A percentile compares a stretch with the other conserved stretches of the same genome.
These are phyloP conservation scores for Coregonus suidteri DNA, from an alignment of 2,797 vertebrate species.

Conservation along the genomic window DNA sequence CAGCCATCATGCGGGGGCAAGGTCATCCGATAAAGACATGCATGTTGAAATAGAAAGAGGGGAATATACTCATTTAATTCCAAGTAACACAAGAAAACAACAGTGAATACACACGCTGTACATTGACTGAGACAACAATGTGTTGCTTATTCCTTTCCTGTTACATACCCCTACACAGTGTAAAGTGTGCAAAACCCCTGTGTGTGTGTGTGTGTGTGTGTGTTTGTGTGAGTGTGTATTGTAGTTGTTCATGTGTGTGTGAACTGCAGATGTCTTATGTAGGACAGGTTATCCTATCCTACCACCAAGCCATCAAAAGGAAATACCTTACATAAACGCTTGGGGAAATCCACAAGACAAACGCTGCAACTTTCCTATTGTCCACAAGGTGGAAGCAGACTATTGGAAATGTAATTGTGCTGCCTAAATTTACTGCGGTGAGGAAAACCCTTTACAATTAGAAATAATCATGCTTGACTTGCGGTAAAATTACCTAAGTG, in stretches of 20 bases:
- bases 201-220: background rate
- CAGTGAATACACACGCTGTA: no score
- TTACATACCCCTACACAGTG: background rate
- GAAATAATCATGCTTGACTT: background rate
- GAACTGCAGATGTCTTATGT: background rate
- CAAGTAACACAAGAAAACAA: no score
- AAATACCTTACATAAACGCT: background rate
- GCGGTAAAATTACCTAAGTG: background rate
- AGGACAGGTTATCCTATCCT: background rate
- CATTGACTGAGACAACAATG: background rate
- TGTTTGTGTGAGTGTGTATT: background rate
- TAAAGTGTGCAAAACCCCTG: background rate
- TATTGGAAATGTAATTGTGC: conserved; percentile 15
- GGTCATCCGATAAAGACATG: background rate
- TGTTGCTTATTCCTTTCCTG: background rate
- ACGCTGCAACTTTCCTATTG: conserved; percentile 3
- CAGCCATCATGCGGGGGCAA: background rate
- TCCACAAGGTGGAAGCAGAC: conserved; percentile 49
- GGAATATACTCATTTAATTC: no score
- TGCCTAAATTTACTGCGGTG: background rate
- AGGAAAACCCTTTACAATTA: background rate
- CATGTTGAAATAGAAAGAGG: no score
- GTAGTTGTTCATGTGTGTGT: background rate
- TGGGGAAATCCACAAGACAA: background rate
- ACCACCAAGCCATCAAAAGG: background rate